Base-by-base conservation (phyloP, 2,888 invertebrate genomes). In the Acanthosepion lycidas region DNA sequence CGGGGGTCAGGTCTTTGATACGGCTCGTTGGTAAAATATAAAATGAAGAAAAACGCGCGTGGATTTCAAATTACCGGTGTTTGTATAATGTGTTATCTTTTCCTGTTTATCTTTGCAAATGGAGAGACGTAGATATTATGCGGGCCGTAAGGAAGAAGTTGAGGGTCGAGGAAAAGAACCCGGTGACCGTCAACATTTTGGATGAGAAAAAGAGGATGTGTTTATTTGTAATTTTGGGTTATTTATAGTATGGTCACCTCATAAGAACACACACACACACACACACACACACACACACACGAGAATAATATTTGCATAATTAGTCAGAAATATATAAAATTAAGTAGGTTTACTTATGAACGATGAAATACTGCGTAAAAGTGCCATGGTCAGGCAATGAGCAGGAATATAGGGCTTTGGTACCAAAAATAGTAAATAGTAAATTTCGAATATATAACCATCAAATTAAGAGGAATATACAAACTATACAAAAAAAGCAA, bases 1-100 rank as follows among this genome's bases (percentile, higher is more conserved):
- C 23, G 59, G 23, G 59, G 20, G 59, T 59, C 6, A 59, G 78
- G 28, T 78, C 78, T 78, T 15, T 12, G 78, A 28, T 78, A 78
- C 78, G 78, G 78, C 78, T 78, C 78, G 78, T 78, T 78, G 78
- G 78, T 78, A 78, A 78, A 78, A 78, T 78, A 78, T 78, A 78
- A 78, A 78, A 78, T 9, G 59, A 59, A 23, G 59, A 59, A 23
- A n/a, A 18, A 78, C n/a, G 78, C 78, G 78, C 78, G 78, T 78
- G 78, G 28, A n/a, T 78, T 78, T 78, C n/a, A 78, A 78, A 78
- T 78, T 8, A 78, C n/a, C 78, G n/a, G 78, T 78, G 78, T n/a
- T 78, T 78, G n/a, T 78, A 78, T 78, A 78, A 78, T n/a, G n/a
- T 78, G 78, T 78, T 78, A 78, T 78, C 78, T 78, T 78, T 78